A percentile compares a stretch with the other conserved stretches of the same genome.
Conservation (phyloP, 1,140 invertebrate species). For the Adoxophyes honmai region DNA sequence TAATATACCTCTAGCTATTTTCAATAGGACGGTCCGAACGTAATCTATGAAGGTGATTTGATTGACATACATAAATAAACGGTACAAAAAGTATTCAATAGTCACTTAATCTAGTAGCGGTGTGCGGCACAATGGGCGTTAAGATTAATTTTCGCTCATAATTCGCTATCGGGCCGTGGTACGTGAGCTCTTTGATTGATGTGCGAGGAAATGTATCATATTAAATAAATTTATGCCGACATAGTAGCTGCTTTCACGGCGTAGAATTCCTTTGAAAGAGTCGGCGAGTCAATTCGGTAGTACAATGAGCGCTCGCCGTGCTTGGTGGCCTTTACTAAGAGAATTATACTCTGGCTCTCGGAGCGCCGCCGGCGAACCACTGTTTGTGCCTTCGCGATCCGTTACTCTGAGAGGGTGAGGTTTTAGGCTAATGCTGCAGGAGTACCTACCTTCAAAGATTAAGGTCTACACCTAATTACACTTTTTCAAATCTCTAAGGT, state of each 20-base stretch:
- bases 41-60: neutral
- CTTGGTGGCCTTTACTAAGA: conserved; percentile 36
- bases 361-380: neutral
- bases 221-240: conserved; percentile 57
- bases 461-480: too few species aligned
- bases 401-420: conserved; percentile 19
- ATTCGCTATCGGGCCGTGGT: conserved; percentile 26
- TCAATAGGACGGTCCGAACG: neutral
- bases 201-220: conserved; percentile 54
- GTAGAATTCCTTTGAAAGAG: conserved; percentile 47
- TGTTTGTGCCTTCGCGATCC: conserved; percentile 20
- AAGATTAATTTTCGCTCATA: conserved; percentile 28
- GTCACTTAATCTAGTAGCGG: conserved; percentile 10
- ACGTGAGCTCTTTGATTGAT: conserved; percentile 55
- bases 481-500: too few species aligned
- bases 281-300: conserved; percentile 57
- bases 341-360: neutral
- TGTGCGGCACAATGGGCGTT: conserved; percentile 11
- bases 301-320: conserved; percentile 40
- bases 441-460: too few species aligned
- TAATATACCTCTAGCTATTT: neutral
- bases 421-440: too few species aligned
- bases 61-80: conserved; percentile 13
- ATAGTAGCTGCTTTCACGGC: conserved; percentile 53
- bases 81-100: conserved; percentile 17